Evolutionary conservation across 2,797 vertebrate genomes (phyloP).

Genomic region (Knipowitschia caucasica): DNA sequence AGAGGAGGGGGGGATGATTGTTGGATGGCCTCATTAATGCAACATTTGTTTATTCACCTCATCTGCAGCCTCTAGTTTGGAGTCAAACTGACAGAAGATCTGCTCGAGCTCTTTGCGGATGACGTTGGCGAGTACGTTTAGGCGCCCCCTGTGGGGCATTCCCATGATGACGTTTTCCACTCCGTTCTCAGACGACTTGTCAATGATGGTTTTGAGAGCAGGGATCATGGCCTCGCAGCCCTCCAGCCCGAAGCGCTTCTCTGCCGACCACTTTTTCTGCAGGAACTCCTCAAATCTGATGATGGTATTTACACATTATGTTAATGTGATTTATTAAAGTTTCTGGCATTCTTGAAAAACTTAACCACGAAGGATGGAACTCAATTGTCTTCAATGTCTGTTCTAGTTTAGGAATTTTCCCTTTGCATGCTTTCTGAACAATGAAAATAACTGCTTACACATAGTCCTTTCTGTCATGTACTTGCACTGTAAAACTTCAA

Average conservation of each 20-base stretch:
- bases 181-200: constrained; percentile 87
- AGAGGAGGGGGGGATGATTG: not conserved
- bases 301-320: not conserved
- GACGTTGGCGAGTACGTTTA: constrained; percentile 92
- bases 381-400: too few relatives aligned
- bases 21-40: constrained; percentile 40
- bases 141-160: constrained; percentile 92
- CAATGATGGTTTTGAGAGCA: constrained; percentile 94
- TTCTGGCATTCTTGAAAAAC: too few relatives aligned
- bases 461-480: too few relatives aligned
- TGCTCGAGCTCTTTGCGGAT: constrained; percentile 95
- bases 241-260: constrained; percentile 95
- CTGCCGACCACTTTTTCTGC: constrained; percentile 94
- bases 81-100: constrained; percentile 97
- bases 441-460: too few relatives aligned
- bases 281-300: constrained; percentile 96
- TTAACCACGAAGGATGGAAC: too few relatives aligned
- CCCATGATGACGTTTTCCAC: constrained; percentile 95
- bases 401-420: too few relatives aligned
- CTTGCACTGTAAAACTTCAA: too few relatives aligned
- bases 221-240: constrained; percentile 92
- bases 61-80: constrained; percentile 92
- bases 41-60: too few relatives aligned
- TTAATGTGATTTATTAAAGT: too few relatives aligned
- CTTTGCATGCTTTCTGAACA: too few relatives aligned